Evolutionary conservation across 2,888 invertebrate species (phyloP).

Genomic region (Drosophila affinis): DNA sequence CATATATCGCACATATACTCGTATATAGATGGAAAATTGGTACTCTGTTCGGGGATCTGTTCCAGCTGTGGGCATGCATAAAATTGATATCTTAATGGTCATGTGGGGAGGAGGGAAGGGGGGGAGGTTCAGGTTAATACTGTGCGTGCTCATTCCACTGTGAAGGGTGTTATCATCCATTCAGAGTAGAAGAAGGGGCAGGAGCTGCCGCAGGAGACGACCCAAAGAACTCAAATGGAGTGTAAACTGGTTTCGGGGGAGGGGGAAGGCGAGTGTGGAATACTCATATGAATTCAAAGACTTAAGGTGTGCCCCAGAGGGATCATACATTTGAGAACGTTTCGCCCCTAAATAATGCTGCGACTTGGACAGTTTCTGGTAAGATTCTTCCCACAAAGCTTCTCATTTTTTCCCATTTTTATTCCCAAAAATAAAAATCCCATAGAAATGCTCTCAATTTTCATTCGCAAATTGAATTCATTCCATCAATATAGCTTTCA

Average conservation of each 20-base stretch:
- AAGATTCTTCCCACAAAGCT: neutral
- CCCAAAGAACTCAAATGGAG: slow-evolving; percentile 7
- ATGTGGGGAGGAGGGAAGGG: neutral
- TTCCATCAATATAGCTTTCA: neutral
- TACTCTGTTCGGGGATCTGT: slow-evolving; percentile 38
- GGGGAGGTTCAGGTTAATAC: slow-evolving; percentile 36
- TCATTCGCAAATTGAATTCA: no score
- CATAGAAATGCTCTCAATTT: neutral
- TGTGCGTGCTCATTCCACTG: slow-evolving; percentile 43
- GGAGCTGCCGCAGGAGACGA: neutral
- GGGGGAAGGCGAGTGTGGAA: slow-evolving; percentile 14
- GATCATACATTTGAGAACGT: neutral
- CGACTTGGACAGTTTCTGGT: neutral
- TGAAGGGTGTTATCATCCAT: slow-evolving; percentile 36
- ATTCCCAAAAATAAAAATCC: neutral
- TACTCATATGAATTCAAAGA: neutral
- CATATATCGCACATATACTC: slow-evolving; percentile 6
- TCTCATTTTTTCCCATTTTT: no score
- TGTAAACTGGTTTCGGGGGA: slow-evolving; percentile 17
- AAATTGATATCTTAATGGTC: slow-evolving; percentile 63
- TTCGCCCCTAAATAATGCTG: neutral
- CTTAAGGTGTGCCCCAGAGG: neutral
- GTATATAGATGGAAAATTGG: slow-evolving; percentile 35
- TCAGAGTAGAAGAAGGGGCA: neutral
- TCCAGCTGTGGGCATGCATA: slow-evolving; percentile 60